Evolutionary conservation across 2,797 vertebrate species (phyloP).

Genomic region (Numenius phaeopus): DNA sequence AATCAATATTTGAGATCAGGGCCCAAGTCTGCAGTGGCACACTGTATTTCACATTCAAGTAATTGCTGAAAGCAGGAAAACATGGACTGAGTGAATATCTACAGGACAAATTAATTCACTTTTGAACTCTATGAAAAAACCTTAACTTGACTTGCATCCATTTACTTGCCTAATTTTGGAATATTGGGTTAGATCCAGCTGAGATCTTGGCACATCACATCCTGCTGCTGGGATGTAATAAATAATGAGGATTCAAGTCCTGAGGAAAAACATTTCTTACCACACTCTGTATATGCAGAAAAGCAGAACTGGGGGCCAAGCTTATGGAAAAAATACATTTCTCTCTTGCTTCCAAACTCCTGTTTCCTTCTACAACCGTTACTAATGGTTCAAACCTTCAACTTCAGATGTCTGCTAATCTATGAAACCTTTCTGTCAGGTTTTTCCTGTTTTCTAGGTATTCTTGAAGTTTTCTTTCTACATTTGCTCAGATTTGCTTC

Average conservation of each 20-base stretch:
- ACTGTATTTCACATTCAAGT: neutral
- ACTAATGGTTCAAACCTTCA: neutral
- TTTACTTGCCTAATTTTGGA: slow-evolving; percentile 29
- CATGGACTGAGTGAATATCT: neutral
- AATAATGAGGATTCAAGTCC: neutral
- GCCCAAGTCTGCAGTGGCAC: neutral
- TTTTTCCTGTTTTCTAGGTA: neutral
- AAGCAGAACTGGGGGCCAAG: neutral
- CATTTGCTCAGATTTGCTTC: neutral
- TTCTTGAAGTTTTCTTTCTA: neutral
- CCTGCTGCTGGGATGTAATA: neutral
- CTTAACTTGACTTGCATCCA: slow-evolving; percentile 16
- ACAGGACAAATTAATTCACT: neutral
- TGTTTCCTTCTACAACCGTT: neutral
- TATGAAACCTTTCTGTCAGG: neutral
- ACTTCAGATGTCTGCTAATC: neutral
- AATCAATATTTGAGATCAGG: neutral
- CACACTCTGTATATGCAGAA: neutral
- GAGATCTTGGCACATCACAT: neutral
- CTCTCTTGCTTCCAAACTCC: neutral
- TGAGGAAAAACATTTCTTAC: neutral
- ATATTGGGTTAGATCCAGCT: neutral
- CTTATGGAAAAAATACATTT: neutral
- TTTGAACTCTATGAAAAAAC: neutral
- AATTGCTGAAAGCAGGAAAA: neutral